Base-by-base conservation (phyloP, 1,140 invertebrate genomes). In the Atta colombica region DNA sequence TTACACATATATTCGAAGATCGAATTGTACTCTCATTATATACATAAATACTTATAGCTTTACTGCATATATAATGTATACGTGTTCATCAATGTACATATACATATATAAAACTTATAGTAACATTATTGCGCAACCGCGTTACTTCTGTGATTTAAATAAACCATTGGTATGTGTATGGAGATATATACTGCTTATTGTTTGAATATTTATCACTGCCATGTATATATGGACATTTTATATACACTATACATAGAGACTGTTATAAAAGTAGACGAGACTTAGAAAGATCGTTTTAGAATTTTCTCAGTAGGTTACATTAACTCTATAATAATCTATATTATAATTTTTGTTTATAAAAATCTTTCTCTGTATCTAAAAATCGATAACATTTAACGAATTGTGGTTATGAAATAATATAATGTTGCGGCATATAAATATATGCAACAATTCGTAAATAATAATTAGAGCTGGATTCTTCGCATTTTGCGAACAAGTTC, bases 141-240 rank as follows among this genome's bases (percentile, higher is more conserved):
- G 77, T 87, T 89, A 74, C 85, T 80, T 91, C 91, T 93, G 91
- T 93, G 91, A 93, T 93, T 86, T 87, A 84, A 93, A 88, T 87
- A 90, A 91, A 88, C 63, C 87, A 88, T 89, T 87, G 77, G 14
- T 89, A 65, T 78, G 63, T 72, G 51, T 85, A 78, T 63, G 45
- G 39, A n/a, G 60, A 58, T 55, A 6, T n/a, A 25, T 35, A 39
- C 85, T 55, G 16, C 28, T 65, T 53, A 16, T 75, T 21, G 35
- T 51, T 68, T 51, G 49, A 74, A 78, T 77, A 35, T 72, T 39
- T 65, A 63, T 75, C 39, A 82, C 39, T 51, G 55, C 68, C 63
- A 74, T 66, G 25, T 60, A 69, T 14, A 77, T 28, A 85, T 81
- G 45, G 60, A 60, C 16, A 66, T 65, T 45, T 31, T 72, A 85